These are phyloP conservation scores for Athalia circularis DNA, from an alignment of 2,888 invertebrate species.

Conservation along the genomic window DNA sequence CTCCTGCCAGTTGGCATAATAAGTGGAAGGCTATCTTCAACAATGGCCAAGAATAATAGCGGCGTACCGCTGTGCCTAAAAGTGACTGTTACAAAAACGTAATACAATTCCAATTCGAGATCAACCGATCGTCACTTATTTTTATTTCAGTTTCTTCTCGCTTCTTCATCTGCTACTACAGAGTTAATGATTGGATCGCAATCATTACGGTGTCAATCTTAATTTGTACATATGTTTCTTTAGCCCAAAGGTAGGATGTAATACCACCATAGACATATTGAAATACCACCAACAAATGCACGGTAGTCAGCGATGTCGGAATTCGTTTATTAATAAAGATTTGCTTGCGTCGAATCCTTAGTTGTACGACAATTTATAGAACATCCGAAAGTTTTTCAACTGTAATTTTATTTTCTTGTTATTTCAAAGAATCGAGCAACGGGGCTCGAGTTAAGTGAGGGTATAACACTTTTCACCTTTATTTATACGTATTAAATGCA, in stretches of 20 bases:
- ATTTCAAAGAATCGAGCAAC: too few species aligned
- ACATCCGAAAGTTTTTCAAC: background rate
- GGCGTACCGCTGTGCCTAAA: slow-evolving; percentile 62
- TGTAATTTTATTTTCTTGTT: too few species aligned
- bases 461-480: background rate
- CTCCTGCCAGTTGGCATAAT: slow-evolving; percentile 60
- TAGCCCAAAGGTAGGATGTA: too few species aligned
- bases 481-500: background rate
- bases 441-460: background rate
- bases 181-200: slow-evolving; percentile 66
- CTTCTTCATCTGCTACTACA: slow-evolving; percentile 54
- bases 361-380: slow-evolving; percentile 1
- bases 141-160: slow-evolving; percentile 43
- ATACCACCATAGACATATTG: too few species aligned
- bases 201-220: slow-evolving; percentile 68
- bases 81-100: slow-evolving; percentile 61
- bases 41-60: slow-evolving; percentile 57
- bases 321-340: background rate
- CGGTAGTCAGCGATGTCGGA: background rate
- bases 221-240: slow-evolving; percentile 60
- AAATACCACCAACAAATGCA: background rate
- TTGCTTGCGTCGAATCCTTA: background rate
- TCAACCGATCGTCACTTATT: slow-evolving; percentile 13
- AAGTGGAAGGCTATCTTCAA: slow-evolving; percentile 51
- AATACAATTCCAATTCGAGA: slow-evolving; percentile 60